phyloP scores from a whole-genome alignment of 2,888 invertebrate species.

The Hirtodrosophila alboralis region DNA sequence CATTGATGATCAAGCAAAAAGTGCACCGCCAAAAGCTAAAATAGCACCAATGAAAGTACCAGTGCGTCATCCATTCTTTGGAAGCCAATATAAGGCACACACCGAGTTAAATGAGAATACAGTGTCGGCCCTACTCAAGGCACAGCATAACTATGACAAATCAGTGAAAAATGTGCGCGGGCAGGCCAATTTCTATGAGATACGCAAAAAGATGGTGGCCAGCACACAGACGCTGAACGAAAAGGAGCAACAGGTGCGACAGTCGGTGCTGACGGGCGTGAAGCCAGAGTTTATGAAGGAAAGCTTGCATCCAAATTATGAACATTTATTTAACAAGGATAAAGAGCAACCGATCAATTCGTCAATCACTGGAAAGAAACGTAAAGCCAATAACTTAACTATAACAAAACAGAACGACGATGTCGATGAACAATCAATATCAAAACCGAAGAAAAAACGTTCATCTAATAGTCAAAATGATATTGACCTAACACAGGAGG shows the following conservation, averaged over 20 bases:
- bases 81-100: slow-evolving; percentile 23
- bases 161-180: neutral
- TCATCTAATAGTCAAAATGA: too few relatives aligned
- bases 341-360: neutral
- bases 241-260: slow-evolving; percentile 56
- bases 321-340: neutral
- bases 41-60: too few relatives aligned
- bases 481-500: too few relatives aligned
- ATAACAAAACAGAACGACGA: too few relatives aligned
- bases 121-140: slow-evolving; percentile 15
- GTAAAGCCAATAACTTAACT: neutral
- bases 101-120: slow-evolving; percentile 22
- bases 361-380: slow-evolving; percentile 9
- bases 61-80: slow-evolving; percentile 47
- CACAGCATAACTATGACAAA: slow-evolving; percentile 15
- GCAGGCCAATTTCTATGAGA: slow-evolving; percentile 51
- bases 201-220: slow-evolving; percentile 41
- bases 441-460: too few relatives aligned
- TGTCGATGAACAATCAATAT: too few relatives aligned
- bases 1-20: slow-evolving; percentile 6
- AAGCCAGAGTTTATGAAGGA: slow-evolving; percentile 46
- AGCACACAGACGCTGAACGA: slow-evolving; percentile 50
- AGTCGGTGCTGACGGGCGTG: slow-evolving; percentile 64
- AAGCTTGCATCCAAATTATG: slow-evolving; percentile 5
- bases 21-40: slow-evolving; percentile 27